These are phyloP conservation scores for Lasiommata megera DNA, from an alignment of 2,888 invertebrate genomes.

Conservation along the genomic window DNA sequence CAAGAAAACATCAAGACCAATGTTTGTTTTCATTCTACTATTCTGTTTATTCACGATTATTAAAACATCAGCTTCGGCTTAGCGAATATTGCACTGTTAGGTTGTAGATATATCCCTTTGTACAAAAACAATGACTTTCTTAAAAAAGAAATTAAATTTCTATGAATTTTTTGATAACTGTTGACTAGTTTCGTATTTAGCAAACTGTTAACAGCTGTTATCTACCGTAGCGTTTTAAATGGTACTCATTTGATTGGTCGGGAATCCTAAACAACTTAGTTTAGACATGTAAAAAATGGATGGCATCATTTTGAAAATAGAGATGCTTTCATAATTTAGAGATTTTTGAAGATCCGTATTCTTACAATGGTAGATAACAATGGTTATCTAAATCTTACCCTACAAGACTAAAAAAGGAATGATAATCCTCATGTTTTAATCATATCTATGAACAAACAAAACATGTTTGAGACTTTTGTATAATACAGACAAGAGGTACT, in stretches of 20 bases:
- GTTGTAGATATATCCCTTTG: conserved; percentile 14
- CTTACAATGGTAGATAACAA: background rate
- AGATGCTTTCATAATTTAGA: too few species aligned
- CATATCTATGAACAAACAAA: background rate
- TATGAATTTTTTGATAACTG: conserved; percentile 10
- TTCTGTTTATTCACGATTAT: conserved; percentile 16
- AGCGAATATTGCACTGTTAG: conserved; percentile 30
- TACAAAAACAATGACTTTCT: conserved; percentile 5
- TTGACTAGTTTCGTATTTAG: conserved; percentile 5
- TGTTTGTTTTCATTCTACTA: conserved; percentile 9
- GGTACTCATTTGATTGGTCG: background rate
- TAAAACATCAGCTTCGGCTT: conserved; percentile 30
- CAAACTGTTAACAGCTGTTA: conserved; percentile 1
- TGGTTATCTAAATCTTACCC: background rate
- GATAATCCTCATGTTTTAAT: background rate
- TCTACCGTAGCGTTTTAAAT: background rate
- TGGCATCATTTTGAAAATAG: too few species aligned
- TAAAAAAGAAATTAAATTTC: conserved; percentile 12
- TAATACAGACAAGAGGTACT: background rate
- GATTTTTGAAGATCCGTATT: too few species aligned
- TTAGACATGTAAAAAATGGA: too few species aligned
- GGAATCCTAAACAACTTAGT: background rate
- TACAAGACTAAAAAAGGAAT: background rate
- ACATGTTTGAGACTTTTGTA: conserved; percentile 1
- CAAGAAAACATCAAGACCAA: conserved; percentile 1